Conservation (phyloP, 30 jellyfish, hydroid and myxozoan species). For the Rhopilema esculentum region DNA sequence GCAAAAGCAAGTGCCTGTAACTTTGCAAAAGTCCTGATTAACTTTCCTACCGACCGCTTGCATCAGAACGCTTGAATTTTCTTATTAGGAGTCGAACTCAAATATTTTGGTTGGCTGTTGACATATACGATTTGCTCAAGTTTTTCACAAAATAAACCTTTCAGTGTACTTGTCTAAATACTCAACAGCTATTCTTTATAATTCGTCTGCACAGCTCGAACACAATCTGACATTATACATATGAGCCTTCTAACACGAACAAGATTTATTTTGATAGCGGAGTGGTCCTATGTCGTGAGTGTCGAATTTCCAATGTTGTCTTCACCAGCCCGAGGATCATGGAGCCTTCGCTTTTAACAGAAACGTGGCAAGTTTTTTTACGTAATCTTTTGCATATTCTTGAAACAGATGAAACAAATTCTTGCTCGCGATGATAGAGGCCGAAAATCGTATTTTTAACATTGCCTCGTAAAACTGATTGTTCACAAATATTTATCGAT, state of each 20-base stretch:
- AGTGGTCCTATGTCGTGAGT: neutral
- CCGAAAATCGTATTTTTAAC: neutral
- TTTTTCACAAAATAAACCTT: constrained; percentile 65
- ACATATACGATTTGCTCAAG: constrained; percentile 56
- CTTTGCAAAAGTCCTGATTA: neutral
- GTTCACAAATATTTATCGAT: neutral
- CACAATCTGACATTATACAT: neutral
- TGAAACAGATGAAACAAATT: neutral
- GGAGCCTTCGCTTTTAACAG: neutral
- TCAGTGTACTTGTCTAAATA: constrained; percentile 16
- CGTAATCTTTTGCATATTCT: neutral
- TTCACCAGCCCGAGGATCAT: neutral
- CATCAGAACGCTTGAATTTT: neutral
- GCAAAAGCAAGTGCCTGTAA: neutral
- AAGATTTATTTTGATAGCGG: neutral
- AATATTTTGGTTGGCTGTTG: constrained; percentile 72
- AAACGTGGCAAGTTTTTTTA: neutral
- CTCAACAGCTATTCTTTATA: constrained; percentile 28
- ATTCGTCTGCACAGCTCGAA: constrained; percentile 13
- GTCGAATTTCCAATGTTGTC: neutral
- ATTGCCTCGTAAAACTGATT: neutral
- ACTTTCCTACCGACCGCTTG: neutral
- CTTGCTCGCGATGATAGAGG: neutral
- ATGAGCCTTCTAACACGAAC: neutral
- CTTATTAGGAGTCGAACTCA: constrained; percentile 37